Evolutionary conservation across 2,113 vertebrate species (phyloP).

Genomic region (Miniopterus natalensis): DNA sequence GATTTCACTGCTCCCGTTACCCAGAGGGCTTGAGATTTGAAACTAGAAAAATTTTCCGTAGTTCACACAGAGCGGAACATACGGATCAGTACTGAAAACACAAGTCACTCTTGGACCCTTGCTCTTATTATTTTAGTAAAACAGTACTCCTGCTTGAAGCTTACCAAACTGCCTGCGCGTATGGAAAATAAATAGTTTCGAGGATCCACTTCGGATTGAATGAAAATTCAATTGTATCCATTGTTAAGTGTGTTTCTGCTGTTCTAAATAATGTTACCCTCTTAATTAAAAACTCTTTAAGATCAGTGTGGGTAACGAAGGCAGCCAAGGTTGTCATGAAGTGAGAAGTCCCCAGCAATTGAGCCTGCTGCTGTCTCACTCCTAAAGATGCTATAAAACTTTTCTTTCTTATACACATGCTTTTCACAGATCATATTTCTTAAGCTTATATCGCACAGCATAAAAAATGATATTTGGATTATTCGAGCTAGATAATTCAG

Average conservation of each 20-base stretch:
- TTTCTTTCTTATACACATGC: neutral
- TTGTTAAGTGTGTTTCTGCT: neutral
- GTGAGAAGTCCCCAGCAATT: neutral
- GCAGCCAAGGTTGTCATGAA: neutral
- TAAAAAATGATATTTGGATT: neutral
- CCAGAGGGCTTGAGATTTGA: neutral
- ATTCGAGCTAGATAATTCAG: neutral
- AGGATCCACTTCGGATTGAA: neutral
- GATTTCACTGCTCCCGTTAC: neutral
- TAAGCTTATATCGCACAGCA: neutral
- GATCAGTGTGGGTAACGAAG: neutral
- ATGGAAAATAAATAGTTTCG: neutral
- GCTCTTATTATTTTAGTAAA: slow-evolving; percentile 7
- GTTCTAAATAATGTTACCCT: neutral
- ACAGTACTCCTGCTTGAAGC: neutral
- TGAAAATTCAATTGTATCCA: neutral
- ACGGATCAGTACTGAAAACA: neutral
- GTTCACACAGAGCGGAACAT: neutral
- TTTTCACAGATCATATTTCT: neutral
- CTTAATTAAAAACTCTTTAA: neutral
- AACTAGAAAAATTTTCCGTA: neutral
- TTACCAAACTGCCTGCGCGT: neutral
- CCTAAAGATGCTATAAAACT: neutral
- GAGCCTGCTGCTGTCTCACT: neutral
- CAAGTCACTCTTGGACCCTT: neutral